These are phyloP conservation scores for Chaitophorus viminalis DNA, from an alignment of 2,888 invertebrate species.

Conservation along the genomic window DNA sequence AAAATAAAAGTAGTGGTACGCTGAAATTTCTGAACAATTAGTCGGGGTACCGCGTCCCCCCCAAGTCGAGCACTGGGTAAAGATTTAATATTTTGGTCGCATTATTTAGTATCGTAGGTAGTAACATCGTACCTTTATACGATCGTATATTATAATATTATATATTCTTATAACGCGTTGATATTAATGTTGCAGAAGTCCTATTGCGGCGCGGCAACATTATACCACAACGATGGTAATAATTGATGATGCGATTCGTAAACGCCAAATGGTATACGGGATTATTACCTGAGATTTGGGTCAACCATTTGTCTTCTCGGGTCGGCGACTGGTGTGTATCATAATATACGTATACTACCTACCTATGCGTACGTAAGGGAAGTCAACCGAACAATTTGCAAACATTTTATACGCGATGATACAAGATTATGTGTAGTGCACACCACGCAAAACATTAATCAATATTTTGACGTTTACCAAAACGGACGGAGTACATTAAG, in stretches of 20 bases:
- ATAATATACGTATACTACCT: too few relatives aligned
- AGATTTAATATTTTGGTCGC: too few relatives aligned
- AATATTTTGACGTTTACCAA: conserved; percentile 21
- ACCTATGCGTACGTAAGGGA: not conserved
- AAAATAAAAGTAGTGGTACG: too few relatives aligned
- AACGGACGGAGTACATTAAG: not conserved
- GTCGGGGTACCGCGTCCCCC: too few relatives aligned
- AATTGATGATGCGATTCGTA: conserved; percentile 33
- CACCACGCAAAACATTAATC: conserved; percentile 22
- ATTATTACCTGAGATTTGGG: conserved; percentile 24
- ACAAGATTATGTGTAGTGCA: not conserved
- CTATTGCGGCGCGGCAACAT: not conserved
- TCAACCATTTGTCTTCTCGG: conserved; percentile 42
- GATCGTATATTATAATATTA: too few relatives aligned
- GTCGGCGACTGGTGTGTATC: not conserved
- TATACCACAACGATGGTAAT: conserved; percentile 26
- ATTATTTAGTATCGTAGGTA: too few relatives aligned
- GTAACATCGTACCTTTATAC: too few relatives aligned
- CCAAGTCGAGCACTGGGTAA: too few relatives aligned
- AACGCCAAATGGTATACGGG: conserved; percentile 17
- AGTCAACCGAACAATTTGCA: conserved; percentile 34
- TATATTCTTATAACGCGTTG: too few relatives aligned
- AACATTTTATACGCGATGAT: not conserved
- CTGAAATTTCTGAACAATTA: too few relatives aligned
- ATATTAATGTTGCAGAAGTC: not conserved